A percentile compares a stretch with the other conserved stretches of the same genome.
Conservation (phyloP, 1,140 invertebrate species). For the Heliconius nattereri region DNA sequence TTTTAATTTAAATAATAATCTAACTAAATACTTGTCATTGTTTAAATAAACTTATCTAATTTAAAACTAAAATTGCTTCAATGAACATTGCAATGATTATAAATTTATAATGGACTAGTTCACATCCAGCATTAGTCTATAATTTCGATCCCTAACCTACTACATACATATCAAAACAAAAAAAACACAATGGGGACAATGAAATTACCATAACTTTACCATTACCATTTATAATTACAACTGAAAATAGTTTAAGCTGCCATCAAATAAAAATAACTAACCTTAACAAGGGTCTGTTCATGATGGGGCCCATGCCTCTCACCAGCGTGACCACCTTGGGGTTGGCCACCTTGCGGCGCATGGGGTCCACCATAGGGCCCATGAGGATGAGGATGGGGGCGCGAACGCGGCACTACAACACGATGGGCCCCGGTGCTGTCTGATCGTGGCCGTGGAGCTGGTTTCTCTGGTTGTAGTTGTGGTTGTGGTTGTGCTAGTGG, state of each 20-base stretch:
- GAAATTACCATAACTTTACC: too few species aligned
- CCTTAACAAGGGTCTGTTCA: slow-evolving; percentile 77
- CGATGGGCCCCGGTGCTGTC: slow-evolving; percentile 42
- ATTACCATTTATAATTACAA: background rate
- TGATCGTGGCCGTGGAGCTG: slow-evolving; percentile 28
- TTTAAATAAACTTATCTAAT: too few species aligned
- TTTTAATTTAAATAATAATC: too few species aligned
- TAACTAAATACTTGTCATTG: too few species aligned
- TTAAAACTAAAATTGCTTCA: too few species aligned
- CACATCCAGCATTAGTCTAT: too few species aligned
- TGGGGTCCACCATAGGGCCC: background rate
- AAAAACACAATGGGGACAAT: too few species aligned
- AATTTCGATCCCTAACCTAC: too few species aligned
- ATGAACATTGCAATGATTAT: too few species aligned
- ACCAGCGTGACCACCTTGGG: background rate
- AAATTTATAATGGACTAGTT: too few species aligned
- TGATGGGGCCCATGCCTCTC: slow-evolving; percentile 43
- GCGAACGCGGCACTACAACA: slow-evolving; percentile 55
- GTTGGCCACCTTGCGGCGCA: background rate
- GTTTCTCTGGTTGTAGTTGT: slow-evolving; percentile 25
- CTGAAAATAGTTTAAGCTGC: background rate
- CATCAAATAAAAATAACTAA: slow-evolving; percentile 32
- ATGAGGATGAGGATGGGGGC: slow-evolving; percentile 29
- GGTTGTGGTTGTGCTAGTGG: background rate
- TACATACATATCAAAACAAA: too few species aligned